A percentile compares a stretch with the other conserved stretches of the same genome.
These are phyloP conservation scores for Omphaloscelis lunosa DNA, from an alignment of 2,888 invertebrate species.

Conservation along the genomic window DNA sequence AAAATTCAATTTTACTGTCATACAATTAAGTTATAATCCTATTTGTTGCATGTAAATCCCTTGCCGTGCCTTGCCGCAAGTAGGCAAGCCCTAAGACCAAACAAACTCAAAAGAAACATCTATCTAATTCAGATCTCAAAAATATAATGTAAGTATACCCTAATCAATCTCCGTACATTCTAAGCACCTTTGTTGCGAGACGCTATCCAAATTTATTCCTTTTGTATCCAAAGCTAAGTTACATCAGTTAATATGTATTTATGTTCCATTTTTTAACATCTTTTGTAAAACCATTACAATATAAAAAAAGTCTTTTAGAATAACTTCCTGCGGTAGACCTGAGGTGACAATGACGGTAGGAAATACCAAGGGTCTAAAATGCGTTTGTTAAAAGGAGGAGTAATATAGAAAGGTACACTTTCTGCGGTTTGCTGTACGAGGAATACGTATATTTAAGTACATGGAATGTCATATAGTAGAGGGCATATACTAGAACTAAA, in stretches of 20 bases:
- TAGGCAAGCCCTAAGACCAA: not conserved
- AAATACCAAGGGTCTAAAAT: slow-evolving; percentile 17
- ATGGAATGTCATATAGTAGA: too few relatives aligned
- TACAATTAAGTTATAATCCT: not conserved
- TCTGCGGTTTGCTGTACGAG: slow-evolving; percentile 1
- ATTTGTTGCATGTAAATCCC: not conserved
- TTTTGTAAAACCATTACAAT: slow-evolving; percentile 40
- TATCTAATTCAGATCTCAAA: slow-evolving; percentile 6
- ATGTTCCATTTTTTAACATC: slow-evolving; percentile 31
- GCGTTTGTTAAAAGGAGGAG: slow-evolving; percentile 18
- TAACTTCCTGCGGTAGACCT: slow-evolving; percentile 41
- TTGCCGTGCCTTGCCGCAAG: too few relatives aligned
- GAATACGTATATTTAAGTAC: not conserved
- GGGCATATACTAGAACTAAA: too few relatives aligned
- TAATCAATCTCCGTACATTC: slow-evolving; percentile 24
- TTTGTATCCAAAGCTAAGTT: slow-evolving; percentile 21
- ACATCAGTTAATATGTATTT: slow-evolving; percentile 18
- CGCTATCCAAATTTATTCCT: slow-evolving; percentile 36
- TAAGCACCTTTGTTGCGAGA: slow-evolving; percentile 11
- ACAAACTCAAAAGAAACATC: not conserved
- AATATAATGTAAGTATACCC: slow-evolving; percentile 13
- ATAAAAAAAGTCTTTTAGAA: slow-evolving; percentile 36
- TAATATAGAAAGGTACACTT: slow-evolving; percentile 15
- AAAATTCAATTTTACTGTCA: not conserved
- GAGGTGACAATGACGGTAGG: slow-evolving; percentile 23